Evolutionary conservation across 2,113 vertebrate genomes (phyloP), one percentile per base, ranked within the genome.

Genomic region (Cryptomyrus ogoouensis): DNA sequence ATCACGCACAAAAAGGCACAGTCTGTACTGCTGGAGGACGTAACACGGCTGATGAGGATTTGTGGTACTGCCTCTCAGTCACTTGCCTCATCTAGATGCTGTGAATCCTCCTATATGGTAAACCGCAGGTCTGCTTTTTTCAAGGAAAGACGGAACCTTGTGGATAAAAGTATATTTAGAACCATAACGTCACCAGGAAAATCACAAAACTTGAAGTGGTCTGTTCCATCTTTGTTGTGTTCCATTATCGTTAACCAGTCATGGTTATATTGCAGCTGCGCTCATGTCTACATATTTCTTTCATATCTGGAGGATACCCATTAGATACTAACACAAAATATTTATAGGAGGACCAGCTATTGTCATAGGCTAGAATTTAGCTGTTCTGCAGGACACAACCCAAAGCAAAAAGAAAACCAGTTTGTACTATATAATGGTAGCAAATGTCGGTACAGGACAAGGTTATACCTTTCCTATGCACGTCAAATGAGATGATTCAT

Each of bases 401-500:
- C 35, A 80, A 42, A 47, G 42, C 83, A 46, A 21, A 46, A 84
- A n/a, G 9, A 47, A 46, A 31, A 46, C 27, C 24, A 87, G 24
- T 87, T 53, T 53, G 1, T 47, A 87, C n/a, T 27, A 24, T 24
- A 12, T 47, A 87, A n/a, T n/a, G 46, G 27, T 24, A 31, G 49
- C 47, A 87, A 87, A 87, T 19, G 15, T 50, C n/a, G 7, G 24
- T 50, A 52, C 47, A 50, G 46, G 46, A 52, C 27, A 7, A 84
- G 44, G 19, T 84, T 47, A 84, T 87, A 47, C 47, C 17, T 52
- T 87, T 27, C 8, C 21, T 31, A 9, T 31, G 44, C 47, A 52
- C 35, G 85, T 52, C 49, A 50, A 35, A 47, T n/a, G n/a, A 87
- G 47, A 87, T 53, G 85, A 87, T 87, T 87, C 47, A 87, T 87